A percentile compares a stretch with the other conserved stretches of the same genome.
These are phyloP conservation scores for Drosophila setosimentum DNA, from an alignment of 2,888 invertebrate genomes.

Conservation along the genomic window DNA sequence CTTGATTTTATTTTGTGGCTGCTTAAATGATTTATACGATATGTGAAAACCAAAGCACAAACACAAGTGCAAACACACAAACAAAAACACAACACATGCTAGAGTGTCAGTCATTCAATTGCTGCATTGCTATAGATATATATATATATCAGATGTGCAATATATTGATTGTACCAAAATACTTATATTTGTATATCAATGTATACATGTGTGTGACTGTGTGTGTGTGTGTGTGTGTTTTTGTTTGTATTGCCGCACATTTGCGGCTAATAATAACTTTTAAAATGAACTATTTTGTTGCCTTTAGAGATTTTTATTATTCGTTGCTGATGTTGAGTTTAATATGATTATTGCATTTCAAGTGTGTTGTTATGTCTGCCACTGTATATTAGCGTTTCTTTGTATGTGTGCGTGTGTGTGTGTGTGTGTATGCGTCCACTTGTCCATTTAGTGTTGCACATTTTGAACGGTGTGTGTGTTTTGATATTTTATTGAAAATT, in stretches of 20 bases:
- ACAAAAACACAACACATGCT: slow-evolving; percentile 22
- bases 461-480: slow-evolving; percentile 31
- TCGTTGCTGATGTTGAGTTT: slow-evolving; percentile 67
- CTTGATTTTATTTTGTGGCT: slow-evolving; percentile 70
- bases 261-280: slow-evolving; percentile 82
- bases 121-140: slow-evolving; percentile 24
- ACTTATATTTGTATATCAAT: slow-evolving; percentile 29
- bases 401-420: neutral
- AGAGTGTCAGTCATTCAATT: slow-evolving; percentile 53
- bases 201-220: slow-evolving; percentile 13
- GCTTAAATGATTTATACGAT: slow-evolving; percentile 74
- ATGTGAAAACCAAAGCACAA: slow-evolving; percentile 66
- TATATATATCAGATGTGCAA: slow-evolving; percentile 45
- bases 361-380: slow-evolving; percentile 51
- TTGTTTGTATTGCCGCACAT: slow-evolving; percentile 68
- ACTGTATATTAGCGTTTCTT: neutral
- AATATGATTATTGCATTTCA: slow-evolving; percentile 82
- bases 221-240: slow-evolving; percentile 17
- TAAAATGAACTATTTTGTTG: slow-evolving; percentile 82
- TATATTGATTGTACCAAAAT: slow-evolving; percentile 58
- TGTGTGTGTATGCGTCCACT: slow-evolving; percentile 52
- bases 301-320: slow-evolving; percentile 72
- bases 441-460: slow-evolving; percentile 53
- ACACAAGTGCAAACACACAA: slow-evolving; percentile 8
- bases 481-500: slow-evolving; percentile 64